Evolutionary conservation across 1,140 invertebrate species (phyloP), one percentile per base, ranked within the genome.

Genomic region (Harpegnathos saltator): DNA sequence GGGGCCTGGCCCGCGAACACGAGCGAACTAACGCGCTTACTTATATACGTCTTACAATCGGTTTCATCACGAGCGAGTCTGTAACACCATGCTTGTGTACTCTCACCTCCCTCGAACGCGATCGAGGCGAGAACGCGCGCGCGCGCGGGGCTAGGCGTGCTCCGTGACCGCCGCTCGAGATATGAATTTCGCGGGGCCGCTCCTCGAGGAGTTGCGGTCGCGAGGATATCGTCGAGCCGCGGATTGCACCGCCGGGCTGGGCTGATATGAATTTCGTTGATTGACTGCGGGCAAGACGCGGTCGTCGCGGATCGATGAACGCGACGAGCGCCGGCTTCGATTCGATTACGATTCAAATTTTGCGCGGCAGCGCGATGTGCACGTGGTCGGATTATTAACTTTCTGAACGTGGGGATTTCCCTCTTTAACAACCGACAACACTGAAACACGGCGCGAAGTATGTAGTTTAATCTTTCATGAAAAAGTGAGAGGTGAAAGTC

Each of bases 41-140:
- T 63, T 75, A 63, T 87, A 84, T 86, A 86, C 66, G 33, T 87
- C 90, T 91, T 85, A 81, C 87, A 86, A 91, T 91, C 89, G 86
- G 88, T 90, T 90, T 92, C 90, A 87, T 90, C 90, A 89, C 85
- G 77, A 85, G 69, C 66, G 29, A 80, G 71, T 62, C 69, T 62
- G 54, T 75, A 66, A 68, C 33, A 44, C 33, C 54, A 48, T 50
- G 63, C 22, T 86, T 87, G 86, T 87, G 81, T 82, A 86, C 86
- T 89, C 84, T 89, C 87, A 89, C 84, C 87, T 89, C 61, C 56
- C 22, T 44, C 63, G 29, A 44, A 44, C 29, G 75, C 38, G 48
- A 58, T 58, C 33, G 50, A 56, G 63, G 63, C 15, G 75, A 69
- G 63, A 78, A 72, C 38, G 38, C 38, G 56, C 62, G 62, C 73